Percentiles rank a stretch among this genome's conserved stretches.
Evolutionary conservation across 2,113 vertebrate species (phyloP).

Genomic region (Rynchops niger): DNA sequence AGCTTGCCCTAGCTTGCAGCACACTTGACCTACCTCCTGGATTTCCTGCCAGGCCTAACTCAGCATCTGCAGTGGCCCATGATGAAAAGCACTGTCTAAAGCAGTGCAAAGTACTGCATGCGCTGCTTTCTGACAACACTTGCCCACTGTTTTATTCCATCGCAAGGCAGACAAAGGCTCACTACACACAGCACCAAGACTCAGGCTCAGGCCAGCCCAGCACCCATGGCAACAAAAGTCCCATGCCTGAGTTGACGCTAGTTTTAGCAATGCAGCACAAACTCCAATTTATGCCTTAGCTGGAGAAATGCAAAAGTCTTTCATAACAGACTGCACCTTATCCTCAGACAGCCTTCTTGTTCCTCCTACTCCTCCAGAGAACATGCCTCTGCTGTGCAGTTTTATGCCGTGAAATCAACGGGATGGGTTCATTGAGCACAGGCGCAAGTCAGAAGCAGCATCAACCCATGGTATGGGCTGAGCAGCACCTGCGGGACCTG

Average conservation of each 20-base stretch:
- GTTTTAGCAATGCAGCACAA: not conserved
- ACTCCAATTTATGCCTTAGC: not conserved
- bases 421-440: not conserved
- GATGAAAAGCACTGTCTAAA: not conserved
- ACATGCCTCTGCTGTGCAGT: not conserved
- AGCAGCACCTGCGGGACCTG: not conserved
- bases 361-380: not conserved
- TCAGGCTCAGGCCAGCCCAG: not conserved
- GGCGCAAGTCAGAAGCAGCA: not conserved
- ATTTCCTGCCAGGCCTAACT: not conserved
- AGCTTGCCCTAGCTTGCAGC: not conserved
- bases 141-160: not conserved
- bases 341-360: not conserved
- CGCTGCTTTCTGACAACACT: not conserved
- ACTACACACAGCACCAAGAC: accelerated
- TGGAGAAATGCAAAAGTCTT: not conserved
- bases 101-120: not conserved
- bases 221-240: not conserved
- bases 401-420: not conserved
- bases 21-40: not conserved
- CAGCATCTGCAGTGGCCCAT: not conserved
- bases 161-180: not conserved
- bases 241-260: accelerated
- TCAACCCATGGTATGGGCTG: not conserved
- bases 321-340: not conserved